Conservation (phyloP, 2,888 invertebrate genomes). For the Orgyia antiqua region DNA sequence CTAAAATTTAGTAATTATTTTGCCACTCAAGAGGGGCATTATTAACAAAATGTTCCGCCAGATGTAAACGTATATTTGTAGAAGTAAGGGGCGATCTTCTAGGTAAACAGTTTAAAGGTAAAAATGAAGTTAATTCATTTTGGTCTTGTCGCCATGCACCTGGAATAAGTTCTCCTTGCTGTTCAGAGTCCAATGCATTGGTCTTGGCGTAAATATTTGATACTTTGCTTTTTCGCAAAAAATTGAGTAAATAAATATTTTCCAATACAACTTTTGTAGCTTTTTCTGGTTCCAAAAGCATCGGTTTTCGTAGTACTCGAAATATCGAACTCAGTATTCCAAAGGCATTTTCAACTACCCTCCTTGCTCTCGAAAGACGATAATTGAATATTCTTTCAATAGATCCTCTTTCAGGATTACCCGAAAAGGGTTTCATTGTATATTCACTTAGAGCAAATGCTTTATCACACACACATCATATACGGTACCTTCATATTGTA, state of each 20-base stretch:
- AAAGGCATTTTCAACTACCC: slow-evolving; percentile 19
- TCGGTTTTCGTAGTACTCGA: slow-evolving; percentile 14
- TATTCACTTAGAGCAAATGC: slow-evolving; percentile 11
- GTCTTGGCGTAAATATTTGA: slow-evolving; percentile 9
- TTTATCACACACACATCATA: too few species aligned
- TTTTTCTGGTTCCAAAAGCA: slow-evolving; percentile 13
- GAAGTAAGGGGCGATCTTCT: slow-evolving; percentile 8
- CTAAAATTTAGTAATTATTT: slow-evolving; percentile 13
- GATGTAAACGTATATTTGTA: slow-evolving; percentile 14
- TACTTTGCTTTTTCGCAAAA: slow-evolving; percentile 11
- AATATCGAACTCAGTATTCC: slow-evolving; percentile 13
- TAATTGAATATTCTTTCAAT: slow-evolving; percentile 24
- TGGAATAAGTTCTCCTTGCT: slow-evolving; percentile 8
- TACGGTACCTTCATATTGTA: slow-evolving; percentile 6
- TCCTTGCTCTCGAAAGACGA: slow-evolving; percentile 17
- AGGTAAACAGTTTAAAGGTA: slow-evolving; percentile 12
- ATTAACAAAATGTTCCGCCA: slow-evolving; percentile 19
- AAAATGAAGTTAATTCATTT: slow-evolving; percentile 6
- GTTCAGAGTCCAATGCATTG: slow-evolving; percentile 13
- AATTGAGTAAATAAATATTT: slow-evolving; percentile 18
- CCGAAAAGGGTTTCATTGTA: slow-evolving; percentile 16
- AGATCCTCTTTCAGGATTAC: slow-evolving; percentile 10
- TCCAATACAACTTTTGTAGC: slow-evolving; percentile 13
- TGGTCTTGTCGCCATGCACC: slow-evolving; percentile 11
- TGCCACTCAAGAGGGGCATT: slow-evolving; percentile 23